Percentiles rank a stretch among this genome's conserved stretches.
These are phyloP conservation scores for Melieria omissa DNA, from an alignment of 2,888 invertebrate species.

Conservation along the genomic window DNA sequence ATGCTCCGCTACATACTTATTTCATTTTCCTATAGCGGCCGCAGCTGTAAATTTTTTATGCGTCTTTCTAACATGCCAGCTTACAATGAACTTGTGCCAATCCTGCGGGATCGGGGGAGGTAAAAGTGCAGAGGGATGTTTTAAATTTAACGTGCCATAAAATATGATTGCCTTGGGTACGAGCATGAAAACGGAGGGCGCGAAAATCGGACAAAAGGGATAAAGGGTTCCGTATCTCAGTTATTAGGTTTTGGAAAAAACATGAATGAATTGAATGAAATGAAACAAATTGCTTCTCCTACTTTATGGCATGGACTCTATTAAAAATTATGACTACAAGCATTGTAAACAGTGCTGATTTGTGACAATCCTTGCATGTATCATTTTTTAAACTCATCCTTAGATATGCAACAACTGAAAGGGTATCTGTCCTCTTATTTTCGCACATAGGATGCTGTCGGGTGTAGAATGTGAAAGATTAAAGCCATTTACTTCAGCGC, in stretches of 20 bases:
- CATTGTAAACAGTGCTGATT: no score
- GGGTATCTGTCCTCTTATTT: no score
- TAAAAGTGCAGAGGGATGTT: constrained; percentile 36
- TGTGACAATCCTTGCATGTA: no score
- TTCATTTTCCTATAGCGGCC: constrained; percentile 16
- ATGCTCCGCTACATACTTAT: constrained; percentile 27
- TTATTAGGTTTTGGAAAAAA: not conserved
- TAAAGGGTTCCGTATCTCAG: not conserved
- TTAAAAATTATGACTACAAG: no score
- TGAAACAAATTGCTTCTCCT: not conserved
- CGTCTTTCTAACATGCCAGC: constrained; percentile 7
- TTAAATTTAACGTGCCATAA: constrained; percentile 48
- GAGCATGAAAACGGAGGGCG: constrained; percentile 33
- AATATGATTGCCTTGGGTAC: constrained; percentile 44
- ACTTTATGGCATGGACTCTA: no score
- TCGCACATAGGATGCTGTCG: no score
- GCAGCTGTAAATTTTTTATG: constrained; percentile 11
- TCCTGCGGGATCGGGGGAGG: no score
- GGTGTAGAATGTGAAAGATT: no score
- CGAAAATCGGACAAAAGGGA: not conserved
- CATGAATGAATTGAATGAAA: not conserved
- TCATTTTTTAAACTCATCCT: no score
- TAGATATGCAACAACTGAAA: no score
- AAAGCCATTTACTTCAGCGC: no score
- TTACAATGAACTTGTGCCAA: no score